These are phyloP conservation scores for Vidua macroura DNA, from an alignment of 2,113 vertebrate genomes.

Conservation along the genomic window DNA sequence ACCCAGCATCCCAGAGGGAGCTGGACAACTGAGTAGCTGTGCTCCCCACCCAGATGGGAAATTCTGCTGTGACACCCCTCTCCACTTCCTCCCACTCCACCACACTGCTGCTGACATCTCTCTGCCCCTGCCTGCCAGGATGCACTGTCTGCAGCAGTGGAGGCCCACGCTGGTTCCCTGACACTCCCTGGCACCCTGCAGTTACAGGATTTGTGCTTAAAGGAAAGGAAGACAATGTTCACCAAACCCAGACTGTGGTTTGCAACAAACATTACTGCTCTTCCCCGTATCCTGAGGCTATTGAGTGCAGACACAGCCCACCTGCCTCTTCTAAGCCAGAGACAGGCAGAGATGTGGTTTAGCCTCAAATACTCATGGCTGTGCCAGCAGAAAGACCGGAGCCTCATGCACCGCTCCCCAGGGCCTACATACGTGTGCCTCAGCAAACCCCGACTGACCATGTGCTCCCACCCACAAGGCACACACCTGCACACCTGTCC, in stretches of 20 bases:
- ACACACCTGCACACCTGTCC: neutral
- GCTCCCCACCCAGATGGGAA: accelerated
- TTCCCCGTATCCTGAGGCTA: too few relatives aligned
- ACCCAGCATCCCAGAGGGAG: accelerated
- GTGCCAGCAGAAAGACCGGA: accelerated
- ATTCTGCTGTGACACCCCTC: neutral
- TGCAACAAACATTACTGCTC: neutral
- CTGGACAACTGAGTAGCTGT: accelerated
- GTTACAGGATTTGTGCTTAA: too few relatives aligned
- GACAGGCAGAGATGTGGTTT: accelerated
- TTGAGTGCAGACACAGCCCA: too few relatives aligned
- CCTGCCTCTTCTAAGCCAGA: neutral
- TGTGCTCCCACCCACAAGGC: accelerated
- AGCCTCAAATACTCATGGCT: accelerated
- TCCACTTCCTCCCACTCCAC: neutral
- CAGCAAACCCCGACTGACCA: accelerated
- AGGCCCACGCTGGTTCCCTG: accelerated
- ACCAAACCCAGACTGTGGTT: neutral
- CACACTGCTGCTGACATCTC: accelerated
- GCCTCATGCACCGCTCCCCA: accelerated
- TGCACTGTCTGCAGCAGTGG: neutral
- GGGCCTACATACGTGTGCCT: accelerated
- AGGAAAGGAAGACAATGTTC: neutral
- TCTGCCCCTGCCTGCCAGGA: neutral
- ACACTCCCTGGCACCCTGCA: neutral